These are phyloP conservation scores for Pseudorhombus dupliciocellatus DNA, from an alignment of 2,113 vertebrate species.

Conservation along the genomic window DNA sequence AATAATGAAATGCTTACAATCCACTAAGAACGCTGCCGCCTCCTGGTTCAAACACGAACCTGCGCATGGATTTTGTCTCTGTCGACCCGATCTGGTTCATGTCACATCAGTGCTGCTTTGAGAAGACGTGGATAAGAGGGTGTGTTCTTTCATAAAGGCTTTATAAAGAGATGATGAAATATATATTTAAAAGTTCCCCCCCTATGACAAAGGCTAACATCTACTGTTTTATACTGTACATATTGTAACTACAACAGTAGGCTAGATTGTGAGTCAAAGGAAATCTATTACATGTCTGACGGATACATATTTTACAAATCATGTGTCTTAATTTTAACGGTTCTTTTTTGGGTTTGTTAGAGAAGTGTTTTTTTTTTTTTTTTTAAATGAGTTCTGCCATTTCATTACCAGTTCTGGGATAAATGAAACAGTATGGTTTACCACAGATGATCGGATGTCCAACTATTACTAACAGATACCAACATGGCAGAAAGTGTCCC, in stretches of 20 bases:
- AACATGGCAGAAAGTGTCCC: conserved; percentile 26
- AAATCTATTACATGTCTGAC: conserved; percentile 54
- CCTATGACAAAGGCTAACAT: conserved; percentile 25
- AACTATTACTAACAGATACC: conserved; percentile 27
- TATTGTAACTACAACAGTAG: conserved; percentile 69
- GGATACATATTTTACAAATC: conserved; percentile 50
- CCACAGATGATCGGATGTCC: conserved; percentile 21
- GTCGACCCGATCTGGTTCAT: conserved; percentile 30
- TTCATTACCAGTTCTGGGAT: conserved; percentile 19
- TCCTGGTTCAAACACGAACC: conserved; percentile 9
- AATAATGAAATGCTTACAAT: conserved; percentile 24
- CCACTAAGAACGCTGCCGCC: not conserved
- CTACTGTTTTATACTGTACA: conserved; percentile 73
- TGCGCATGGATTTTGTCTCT: conserved; percentile 11
- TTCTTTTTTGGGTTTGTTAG: conserved; percentile 11
- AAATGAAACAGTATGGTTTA: conserved; percentile 9
- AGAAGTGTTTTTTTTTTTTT: conserved; percentile 17
- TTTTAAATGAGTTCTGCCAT: conserved; percentile 2
- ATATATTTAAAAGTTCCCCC: conserved; percentile 49
- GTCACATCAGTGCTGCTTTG: conserved; percentile 64
- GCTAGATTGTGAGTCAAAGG: conserved; percentile 61
- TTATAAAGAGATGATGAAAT: conserved; percentile 58
- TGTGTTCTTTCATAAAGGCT: conserved; percentile 62
- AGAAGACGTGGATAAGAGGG: conserved; percentile 23
- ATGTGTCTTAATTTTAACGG: conserved; percentile 67